Percentiles rank a stretch among this genome's conserved stretches.
Evolutionary conservation across 2,888 invertebrate species (phyloP).

Genomic region (Cerceris rybyensis): DNA sequence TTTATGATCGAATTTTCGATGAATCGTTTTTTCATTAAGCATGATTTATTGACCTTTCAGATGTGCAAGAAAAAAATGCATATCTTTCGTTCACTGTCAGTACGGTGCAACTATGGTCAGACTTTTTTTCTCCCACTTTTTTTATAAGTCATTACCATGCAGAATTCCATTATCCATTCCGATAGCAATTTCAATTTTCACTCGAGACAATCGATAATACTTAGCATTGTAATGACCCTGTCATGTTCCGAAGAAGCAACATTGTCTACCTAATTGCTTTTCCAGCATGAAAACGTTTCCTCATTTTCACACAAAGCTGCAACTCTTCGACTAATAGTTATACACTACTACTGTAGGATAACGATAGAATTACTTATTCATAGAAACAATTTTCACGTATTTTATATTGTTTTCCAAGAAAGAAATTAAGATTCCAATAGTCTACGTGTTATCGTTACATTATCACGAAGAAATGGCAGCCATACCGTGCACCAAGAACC

Average conservation of each 20-base stretch:
- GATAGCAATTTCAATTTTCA: conserved; percentile 35
- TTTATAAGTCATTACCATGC: not conserved
- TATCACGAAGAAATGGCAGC: conserved; percentile 54
- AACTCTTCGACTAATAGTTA: too few relatives aligned
- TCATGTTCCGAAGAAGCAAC: conserved; percentile 44
- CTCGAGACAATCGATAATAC: conserved; percentile 47
- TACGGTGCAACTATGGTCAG: too few relatives aligned
- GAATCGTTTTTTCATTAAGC: not conserved
- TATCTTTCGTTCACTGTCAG: too few relatives aligned
- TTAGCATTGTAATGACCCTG: conserved; percentile 24
- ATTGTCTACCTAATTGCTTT: conserved; percentile 29
- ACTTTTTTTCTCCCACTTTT: too few relatives aligned
- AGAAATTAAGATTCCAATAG: conserved; percentile 18
- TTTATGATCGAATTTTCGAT: not conserved
- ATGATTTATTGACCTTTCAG: not conserved
- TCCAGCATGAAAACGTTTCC: conserved; percentile 18
- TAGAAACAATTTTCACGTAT: conserved; percentile 50
- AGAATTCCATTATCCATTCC: conserved; percentile 23
- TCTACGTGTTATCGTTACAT: conserved; percentile 21
- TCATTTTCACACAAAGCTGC: conserved; percentile 10
- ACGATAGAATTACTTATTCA: conserved; percentile 34
- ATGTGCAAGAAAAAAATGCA: too few relatives aligned
- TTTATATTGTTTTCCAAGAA: not conserved
- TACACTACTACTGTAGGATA: not conserved
- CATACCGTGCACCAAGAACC: conserved; percentile 32